Evolutionary conservation across 2,888 invertebrate genomes (phyloP).

Genomic region (Tridacna crocea): DNA sequence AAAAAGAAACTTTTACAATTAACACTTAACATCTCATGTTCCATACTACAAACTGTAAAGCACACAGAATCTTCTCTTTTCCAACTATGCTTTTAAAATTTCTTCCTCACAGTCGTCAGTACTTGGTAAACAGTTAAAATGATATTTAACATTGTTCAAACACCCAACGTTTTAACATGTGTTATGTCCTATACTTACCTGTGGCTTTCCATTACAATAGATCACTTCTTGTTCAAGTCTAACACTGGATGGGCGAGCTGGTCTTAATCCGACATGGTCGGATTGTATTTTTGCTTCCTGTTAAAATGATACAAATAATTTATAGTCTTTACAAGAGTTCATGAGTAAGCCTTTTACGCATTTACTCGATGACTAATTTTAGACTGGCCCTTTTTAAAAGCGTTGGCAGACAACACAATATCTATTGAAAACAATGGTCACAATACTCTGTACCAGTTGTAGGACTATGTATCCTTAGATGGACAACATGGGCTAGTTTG

Average conservation of each 20-base stretch:
- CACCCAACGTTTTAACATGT: not conserved
- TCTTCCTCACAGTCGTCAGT: too few relatives aligned
- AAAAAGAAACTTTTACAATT: too few relatives aligned
- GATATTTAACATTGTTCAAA: not conserved
- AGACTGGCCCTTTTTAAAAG: not conserved
- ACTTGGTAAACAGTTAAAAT: too few relatives aligned
- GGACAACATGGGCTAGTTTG: too few relatives aligned
- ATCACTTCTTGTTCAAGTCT: constrained; percentile 48
- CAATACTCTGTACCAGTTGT: too few relatives aligned
- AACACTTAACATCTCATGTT: too few relatives aligned
- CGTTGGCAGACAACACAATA: not conserved
- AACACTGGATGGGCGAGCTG: constrained; percentile 38
- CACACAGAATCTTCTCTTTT: too few relatives aligned
- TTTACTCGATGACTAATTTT: not conserved
- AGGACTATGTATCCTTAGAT: too few relatives aligned
- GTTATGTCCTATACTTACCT: constrained; percentile 24
- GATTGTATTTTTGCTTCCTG: constrained; percentile 51
- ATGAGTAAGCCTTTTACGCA: not conserved
- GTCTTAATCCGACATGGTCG: constrained; percentile 53
- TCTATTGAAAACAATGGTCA: too few relatives aligned
- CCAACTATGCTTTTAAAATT: too few relatives aligned
- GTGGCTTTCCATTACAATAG: constrained; percentile 17
- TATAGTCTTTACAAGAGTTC: not conserved
- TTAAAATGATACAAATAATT: not conserved
- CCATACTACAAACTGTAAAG: too few relatives aligned